A percentile compares a stretch with the other conserved stretches of the same genome.
phyloP scores from a whole-genome alignment of 1,140 invertebrate species.

The Sesamia nonagrioides region DNA sequence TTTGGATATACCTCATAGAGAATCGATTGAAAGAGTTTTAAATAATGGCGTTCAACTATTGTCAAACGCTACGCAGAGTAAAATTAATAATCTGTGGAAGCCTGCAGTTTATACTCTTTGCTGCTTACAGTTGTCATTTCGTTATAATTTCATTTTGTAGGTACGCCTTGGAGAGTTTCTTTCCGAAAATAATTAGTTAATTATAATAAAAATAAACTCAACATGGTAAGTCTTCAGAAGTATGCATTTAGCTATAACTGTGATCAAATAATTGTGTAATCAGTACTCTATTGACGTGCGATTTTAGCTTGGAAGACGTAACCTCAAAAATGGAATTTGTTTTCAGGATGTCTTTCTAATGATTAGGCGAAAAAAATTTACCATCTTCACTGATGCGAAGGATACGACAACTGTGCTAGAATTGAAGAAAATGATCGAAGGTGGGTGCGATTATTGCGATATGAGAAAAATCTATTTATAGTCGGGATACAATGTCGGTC shows the following conservation, averaged over 20 bases:
- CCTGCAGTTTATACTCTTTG: too few species aligned
- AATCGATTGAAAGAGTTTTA: neutral
- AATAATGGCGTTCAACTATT: too few species aligned
- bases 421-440: slow-evolving; percentile 99
- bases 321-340: slow-evolving; percentile 85
- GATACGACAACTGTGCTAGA: slow-evolving; percentile 97
- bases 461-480: slow-evolving; percentile 83
- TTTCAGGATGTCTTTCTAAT: slow-evolving; percentile 98
- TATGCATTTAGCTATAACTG: slow-evolving; percentile 3
- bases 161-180: slow-evolving; percentile 81
- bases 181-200: slow-evolving; percentile 77
- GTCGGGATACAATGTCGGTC: slow-evolving; percentile 76
- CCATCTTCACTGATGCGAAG: slow-evolving; percentile 99
- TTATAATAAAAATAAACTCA: slow-evolving; percentile 77
- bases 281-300: slow-evolving; percentile 43
- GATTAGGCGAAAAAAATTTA: slow-evolving; percentile 98
- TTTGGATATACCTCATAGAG: too few species aligned
- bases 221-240: slow-evolving; percentile 73
- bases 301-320: slow-evolving; percentile 63
- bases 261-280: slow-evolving; percentile 29
- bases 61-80: neutral
- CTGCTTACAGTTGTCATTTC: slow-evolving; percentile 82
- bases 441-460: slow-evolving; percentile 86
- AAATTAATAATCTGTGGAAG: slow-evolving; percentile 45
- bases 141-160: slow-evolving; percentile 77